These are phyloP conservation scores for Alectoris magna DNA, from an alignment of 2,797 vertebrate genomes.

Conservation along the genomic window DNA sequence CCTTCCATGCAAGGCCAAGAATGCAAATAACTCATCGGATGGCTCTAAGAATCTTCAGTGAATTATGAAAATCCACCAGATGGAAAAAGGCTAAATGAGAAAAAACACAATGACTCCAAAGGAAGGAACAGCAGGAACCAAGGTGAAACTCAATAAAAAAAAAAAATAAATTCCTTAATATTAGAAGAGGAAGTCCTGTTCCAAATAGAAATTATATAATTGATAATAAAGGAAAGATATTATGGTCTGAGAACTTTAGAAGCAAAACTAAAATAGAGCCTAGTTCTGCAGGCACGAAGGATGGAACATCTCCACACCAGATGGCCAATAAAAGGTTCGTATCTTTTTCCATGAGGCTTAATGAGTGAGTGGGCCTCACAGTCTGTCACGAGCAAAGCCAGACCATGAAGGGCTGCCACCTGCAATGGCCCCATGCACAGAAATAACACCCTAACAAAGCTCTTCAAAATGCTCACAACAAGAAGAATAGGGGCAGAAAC, in stretches of 20 bases:
- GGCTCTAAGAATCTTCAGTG: constrained; percentile 33
- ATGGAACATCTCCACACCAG: constrained; percentile 9
- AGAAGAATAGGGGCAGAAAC: background rate
- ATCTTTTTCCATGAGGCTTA: background rate
- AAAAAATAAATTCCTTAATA: constrained; percentile 29
- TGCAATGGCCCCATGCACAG: background rate
- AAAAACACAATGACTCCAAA: constrained; percentile 33
- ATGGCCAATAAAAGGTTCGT: constrained; percentile 14
- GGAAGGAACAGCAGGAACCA: background rate
- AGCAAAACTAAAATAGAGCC: constrained; percentile 10
- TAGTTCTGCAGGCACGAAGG: background rate
- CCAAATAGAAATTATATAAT: background rate
- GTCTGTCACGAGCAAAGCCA: background rate
- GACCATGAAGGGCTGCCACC: background rate
- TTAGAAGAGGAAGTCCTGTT: background rate
- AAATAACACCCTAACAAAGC: accelerated
- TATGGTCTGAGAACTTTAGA: background rate
- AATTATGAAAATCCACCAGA: constrained; percentile 47
- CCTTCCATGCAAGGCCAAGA: background rate
- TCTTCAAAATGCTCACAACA: background rate
- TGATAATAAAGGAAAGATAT: background rate
- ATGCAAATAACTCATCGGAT: constrained; percentile 43
- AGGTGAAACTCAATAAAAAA: constrained; percentile 36
- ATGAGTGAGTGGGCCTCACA: background rate
- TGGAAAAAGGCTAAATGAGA: constrained; percentile 45